phyloP scores from a whole-genome alignment of 2,888 invertebrate genomes.

The Isoperla grammatica region DNA sequence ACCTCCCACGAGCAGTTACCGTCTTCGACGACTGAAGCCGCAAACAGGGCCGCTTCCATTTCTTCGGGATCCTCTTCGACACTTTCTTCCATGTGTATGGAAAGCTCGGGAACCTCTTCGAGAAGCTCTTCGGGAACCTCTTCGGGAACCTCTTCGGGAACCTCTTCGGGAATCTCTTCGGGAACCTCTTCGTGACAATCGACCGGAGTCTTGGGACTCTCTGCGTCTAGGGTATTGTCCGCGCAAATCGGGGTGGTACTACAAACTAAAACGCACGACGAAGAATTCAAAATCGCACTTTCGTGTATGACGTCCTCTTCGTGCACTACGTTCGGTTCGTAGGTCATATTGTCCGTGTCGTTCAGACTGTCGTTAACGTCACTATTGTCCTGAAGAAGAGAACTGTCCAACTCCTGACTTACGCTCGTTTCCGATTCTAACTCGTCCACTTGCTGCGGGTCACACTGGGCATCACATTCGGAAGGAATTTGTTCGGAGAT shows the following conservation, averaged over 20 bases:
- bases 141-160: too few relatives aligned
- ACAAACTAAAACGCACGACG: not conserved
- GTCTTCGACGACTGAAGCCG: constrained; percentile 35
- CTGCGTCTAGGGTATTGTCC: constrained; percentile 25
- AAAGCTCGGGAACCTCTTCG: too few relatives aligned
- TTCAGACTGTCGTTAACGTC: not conserved
- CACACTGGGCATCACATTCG: too few relatives aligned
- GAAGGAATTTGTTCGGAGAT: too few relatives aligned
- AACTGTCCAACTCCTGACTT: not conserved
- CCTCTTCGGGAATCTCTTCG: too few relatives aligned
- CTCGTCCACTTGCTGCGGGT: not conserved
- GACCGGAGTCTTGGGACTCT: constrained; percentile 36
- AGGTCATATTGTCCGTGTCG: constrained; percentile 14
- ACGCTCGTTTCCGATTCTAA: not conserved
- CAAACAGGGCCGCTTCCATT: constrained; percentile 41
- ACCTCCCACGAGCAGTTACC: constrained; percentile 43
- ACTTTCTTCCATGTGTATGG: too few relatives aligned
- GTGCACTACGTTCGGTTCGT: constrained; percentile 19
- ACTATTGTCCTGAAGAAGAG: not conserved
- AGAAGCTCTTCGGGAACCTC: too few relatives aligned
- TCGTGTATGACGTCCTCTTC: constrained; percentile 24
- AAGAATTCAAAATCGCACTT: constrained; percentile 15
- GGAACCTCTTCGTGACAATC: constrained; percentile 33
- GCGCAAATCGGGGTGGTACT: not conserved
- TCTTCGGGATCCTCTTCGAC: constrained; percentile 11